Conservation (phyloP, 2,888 invertebrate genomes). For the Bruchidius siliquastri region DNA sequence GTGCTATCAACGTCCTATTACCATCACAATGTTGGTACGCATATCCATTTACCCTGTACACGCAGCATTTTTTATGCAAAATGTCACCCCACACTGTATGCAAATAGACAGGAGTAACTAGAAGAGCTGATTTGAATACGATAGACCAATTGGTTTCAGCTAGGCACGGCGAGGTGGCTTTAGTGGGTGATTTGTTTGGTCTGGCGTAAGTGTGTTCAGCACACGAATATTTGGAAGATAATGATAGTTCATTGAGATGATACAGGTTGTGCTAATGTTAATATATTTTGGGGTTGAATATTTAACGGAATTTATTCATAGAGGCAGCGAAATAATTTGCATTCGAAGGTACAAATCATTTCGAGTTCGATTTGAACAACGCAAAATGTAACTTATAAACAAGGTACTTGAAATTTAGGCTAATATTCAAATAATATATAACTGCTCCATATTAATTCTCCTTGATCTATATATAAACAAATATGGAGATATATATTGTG, state of each 20-base stretch:
- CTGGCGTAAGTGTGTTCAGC: not conserved
- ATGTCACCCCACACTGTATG: constrained; percentile 1
- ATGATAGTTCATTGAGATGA: not conserved
- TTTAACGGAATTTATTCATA: not conserved
- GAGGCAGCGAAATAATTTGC: not conserved
- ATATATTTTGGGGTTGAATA: not conserved
- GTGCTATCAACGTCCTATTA: constrained; percentile 17
- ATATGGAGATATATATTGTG: no score
- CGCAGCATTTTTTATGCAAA: constrained; percentile 2
- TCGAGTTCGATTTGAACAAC: no score
- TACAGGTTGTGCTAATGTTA: not conserved
- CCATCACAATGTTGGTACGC: constrained; percentile 21
- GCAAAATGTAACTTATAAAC: no score
- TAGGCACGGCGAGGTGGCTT: not conserved
- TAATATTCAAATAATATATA: no score
- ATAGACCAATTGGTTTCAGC: constrained; percentile 1
- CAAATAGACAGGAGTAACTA: not conserved
- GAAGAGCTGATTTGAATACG: not conserved
- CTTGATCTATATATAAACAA: no score
- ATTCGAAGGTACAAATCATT: not conserved
- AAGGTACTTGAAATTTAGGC: no score
- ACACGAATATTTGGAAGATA: constrained; percentile 1
- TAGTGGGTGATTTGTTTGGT: not conserved
- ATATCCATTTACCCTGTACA: not conserved
- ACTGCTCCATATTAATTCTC: no score